A percentile compares a stretch with the other conserved stretches of the same genome.
These are phyloP conservation scores for Drosophila anomalata DNA, from an alignment of 2,888 invertebrate species.

Conservation along the genomic window DNA sequence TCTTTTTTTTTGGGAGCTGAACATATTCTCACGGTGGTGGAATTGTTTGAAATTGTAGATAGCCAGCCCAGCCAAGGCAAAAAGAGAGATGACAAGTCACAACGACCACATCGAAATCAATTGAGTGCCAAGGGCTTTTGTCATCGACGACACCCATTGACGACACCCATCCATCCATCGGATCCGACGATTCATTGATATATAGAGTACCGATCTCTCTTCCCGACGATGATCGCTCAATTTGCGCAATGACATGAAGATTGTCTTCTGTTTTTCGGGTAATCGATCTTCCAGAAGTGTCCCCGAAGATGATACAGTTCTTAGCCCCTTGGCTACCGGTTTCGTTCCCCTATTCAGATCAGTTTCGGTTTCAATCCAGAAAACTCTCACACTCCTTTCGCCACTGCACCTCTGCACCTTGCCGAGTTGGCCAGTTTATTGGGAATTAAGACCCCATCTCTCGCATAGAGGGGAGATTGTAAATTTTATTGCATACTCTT, in stretches of 20 bases:
- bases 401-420: constrained; percentile 10
- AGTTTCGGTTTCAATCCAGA: constrained; percentile 7
- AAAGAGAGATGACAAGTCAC: constrained; percentile 72
- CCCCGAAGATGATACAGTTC: constrained; percentile 64
- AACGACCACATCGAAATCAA: constrained; percentile 36
- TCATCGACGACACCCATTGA: constrained; percentile 33
- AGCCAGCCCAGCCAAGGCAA: constrained; percentile 47
- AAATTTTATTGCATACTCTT: constrained; percentile 78
- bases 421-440: neutral
- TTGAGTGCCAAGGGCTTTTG: constrained; percentile 59
- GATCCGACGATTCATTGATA: constrained; percentile 44
- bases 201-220: neutral
- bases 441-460: neutral
- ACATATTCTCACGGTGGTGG: constrained; percentile 72
- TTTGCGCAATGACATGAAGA: constrained; percentile 78
- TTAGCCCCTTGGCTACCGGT: constrained; percentile 54
- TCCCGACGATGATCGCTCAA: constrained; percentile 72
- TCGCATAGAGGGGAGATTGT: constrained; percentile 51
- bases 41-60: constrained; percentile 54
- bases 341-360: constrained; percentile 15
- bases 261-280: constrained; percentile 50
- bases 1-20: constrained; percentile 47
- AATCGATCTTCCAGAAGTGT: constrained; percentile 65
- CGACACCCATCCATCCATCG: constrained; percentile 10
- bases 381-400: constrained; percentile 1